These are phyloP conservation scores for Ataeniobius toweri DNA, from an alignment of 2,797 vertebrate genomes.

Conservation along the genomic window DNA sequence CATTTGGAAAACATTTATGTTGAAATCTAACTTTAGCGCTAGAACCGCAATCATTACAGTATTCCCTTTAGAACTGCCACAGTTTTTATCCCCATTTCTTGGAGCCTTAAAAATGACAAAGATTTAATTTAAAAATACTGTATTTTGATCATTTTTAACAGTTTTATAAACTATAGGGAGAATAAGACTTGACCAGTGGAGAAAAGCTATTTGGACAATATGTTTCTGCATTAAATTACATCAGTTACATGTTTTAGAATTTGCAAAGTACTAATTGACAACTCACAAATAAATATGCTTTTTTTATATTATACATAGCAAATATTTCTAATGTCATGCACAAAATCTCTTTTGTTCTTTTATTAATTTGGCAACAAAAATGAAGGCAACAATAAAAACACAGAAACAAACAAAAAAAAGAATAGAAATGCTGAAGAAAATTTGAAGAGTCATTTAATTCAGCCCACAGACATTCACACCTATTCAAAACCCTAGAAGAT, in stretches of 20 bases:
- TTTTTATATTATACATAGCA: background rate
- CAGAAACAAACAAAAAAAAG: background rate
- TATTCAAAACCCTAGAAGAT: background rate
- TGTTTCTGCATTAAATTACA: background rate
- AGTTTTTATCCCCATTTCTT: background rate
- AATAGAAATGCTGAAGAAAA: background rate
- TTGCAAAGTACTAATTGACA: background rate
- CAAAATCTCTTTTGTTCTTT: background rate
- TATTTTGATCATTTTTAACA: background rate
- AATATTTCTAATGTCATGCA: background rate
- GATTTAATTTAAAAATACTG: background rate
- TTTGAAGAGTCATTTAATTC: background rate
- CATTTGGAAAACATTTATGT: conserved; percentile 55
- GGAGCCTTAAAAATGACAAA: background rate
- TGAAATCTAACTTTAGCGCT: background rate
- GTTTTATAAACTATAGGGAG: background rate
- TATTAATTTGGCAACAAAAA: background rate
- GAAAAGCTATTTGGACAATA: background rate
- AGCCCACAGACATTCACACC: background rate
- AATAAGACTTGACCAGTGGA: background rate
- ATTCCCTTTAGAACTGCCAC: background rate
- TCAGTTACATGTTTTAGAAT: background rate
- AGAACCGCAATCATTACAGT: conserved; percentile 5
- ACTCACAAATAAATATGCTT: background rate
- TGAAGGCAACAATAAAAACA: background rate